Base-by-base conservation (phyloP, 2,888 invertebrate species). In the Netelia virgata region DNA sequence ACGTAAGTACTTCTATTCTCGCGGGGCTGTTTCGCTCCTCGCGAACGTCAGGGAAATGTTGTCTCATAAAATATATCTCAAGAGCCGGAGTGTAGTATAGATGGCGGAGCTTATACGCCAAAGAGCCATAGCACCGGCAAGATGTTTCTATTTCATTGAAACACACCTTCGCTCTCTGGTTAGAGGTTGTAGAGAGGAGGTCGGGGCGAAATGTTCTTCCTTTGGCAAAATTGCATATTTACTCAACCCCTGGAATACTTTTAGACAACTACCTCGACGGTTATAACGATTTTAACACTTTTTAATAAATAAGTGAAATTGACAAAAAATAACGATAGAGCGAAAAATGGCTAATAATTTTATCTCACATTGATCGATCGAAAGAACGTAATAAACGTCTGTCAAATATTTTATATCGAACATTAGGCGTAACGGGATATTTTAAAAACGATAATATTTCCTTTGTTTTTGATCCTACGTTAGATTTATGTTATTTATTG, bases 1-100 rank as follows among this genome's bases (percentile, higher is more conserved):
- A 50, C n/a, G 23, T n/a, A 61, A n/a, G 28, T 64, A 87, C 87
- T 89, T 86, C 84, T 85, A 53, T 81, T 68, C 66, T 82, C 78
- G 20, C 73, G 47, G 59, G 78, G 87, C 82, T 88, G 88, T 86
- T 88, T 88, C 88, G 86, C 87, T 86, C 59, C 86, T 83, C 79
- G 77, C 74, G 84, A 86, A 81, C 87, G 90, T 89, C 89, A 86
- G 86, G 89, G 87, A 91, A 90, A 91, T 89, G 90, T 88, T 89
- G 83, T 86, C 86, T 85, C 89, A 88, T 91, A 90, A 91, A 91
- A 89, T 90, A 91, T 90, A 89, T 90, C 91, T 88, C 84, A 78
- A 85, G 85, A 88, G 81, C 75, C 75, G 86, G 63, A 85, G 87
- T 86, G 23, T 20, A 57, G 11, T 69, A 20, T 28, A 57, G 53